Base-by-base conservation (phyloP, 2,113 vertebrate genomes). In the Okapia johnstoni region DNA sequence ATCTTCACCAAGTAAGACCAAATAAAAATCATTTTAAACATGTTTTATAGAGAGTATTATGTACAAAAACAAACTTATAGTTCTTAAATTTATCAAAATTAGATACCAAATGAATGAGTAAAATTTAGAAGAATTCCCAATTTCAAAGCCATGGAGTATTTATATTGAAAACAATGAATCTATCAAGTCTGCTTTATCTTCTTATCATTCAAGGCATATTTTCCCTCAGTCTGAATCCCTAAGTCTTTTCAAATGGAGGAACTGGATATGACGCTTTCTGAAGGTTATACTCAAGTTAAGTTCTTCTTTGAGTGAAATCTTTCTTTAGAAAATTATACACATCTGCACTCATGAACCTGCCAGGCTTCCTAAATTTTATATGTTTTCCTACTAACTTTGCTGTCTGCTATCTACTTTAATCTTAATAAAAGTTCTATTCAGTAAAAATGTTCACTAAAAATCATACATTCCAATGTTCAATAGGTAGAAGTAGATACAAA, bases 61-160 rank as follows among this genome's bases (percentile, higher is more conserved):
- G 77, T 83, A 83, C 1, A 77, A 88, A 92, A 96, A 43, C 3
- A 43, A 70, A 6, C 50, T 55, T 92, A 70, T 28, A 57, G 13
- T 60, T 94, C 52, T 93, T 40, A 96, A 88, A 48, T 94, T 70
- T 93, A 90, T 76, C n/a, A 94, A 94, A 91, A 81, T 88, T 83
- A 55, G 5, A 86, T 86, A 46, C 7, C 33, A 95, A 88, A 85
- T 48, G 33, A 94, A 81, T 61, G 21, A 91, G 30, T 48, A 25
- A 92, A 89, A 23, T 88, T 73, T 73, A 73, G 50, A 61, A 85
- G 61, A 81, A 19, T 36, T 90, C 17, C 70, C 33, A 86, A 11
- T 97, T 93, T 97, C 93, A 93, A 92, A 97, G 10, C 14, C 30
- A 48, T 52, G 8, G 26, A 79, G 28, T 40, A 80, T 89, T 83